A percentile compares a stretch with the other conserved stretches of the same genome.
phyloP scores from a whole-genome alignment of 1,140 invertebrate genomes.

The Atta texana region DNA sequence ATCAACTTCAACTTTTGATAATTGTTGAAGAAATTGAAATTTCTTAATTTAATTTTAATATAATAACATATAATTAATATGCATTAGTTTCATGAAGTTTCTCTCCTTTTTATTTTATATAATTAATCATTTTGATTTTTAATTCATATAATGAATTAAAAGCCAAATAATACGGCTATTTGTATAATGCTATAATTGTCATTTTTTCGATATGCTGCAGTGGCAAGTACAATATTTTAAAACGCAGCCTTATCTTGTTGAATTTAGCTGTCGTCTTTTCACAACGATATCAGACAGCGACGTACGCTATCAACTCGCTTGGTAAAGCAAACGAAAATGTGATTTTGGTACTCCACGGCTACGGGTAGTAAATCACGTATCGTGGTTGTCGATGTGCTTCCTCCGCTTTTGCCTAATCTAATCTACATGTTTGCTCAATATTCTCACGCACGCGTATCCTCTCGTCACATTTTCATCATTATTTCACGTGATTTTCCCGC shows the following conservation, averaged over 20 bases:
- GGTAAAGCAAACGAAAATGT: constrained; percentile 45
- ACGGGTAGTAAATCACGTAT: constrained; percentile 50
- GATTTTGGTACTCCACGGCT: constrained; percentile 7
- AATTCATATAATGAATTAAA: constrained; percentile 9
- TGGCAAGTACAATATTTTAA: not conserved
- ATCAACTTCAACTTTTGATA: not conserved
- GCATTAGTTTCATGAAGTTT: not conserved
- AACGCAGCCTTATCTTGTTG: not conserved
- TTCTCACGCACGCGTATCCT: constrained; percentile 3
- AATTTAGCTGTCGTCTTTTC: constrained; percentile 2
- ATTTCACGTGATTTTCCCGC: constrained; percentile 33
- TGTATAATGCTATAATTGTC: not conserved
- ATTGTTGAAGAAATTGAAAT: no score
- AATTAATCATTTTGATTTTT: not conserved
- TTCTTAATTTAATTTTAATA: not conserved
- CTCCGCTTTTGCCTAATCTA: constrained; percentile 61
- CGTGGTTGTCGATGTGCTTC: constrained; percentile 46
- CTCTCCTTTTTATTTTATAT: not conserved
- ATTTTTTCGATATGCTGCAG: not conserved
- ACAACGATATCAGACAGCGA: not conserved
- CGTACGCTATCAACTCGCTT: constrained; percentile 1
- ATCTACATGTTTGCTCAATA: constrained; percentile 65
- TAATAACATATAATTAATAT: constrained; percentile 1
- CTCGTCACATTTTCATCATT: constrained; percentile 19
- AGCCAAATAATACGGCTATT: not conserved